Evolutionary conservation across 2,797 vertebrate species (phyloP).

Genomic region (Darevskia mixta): DNA sequence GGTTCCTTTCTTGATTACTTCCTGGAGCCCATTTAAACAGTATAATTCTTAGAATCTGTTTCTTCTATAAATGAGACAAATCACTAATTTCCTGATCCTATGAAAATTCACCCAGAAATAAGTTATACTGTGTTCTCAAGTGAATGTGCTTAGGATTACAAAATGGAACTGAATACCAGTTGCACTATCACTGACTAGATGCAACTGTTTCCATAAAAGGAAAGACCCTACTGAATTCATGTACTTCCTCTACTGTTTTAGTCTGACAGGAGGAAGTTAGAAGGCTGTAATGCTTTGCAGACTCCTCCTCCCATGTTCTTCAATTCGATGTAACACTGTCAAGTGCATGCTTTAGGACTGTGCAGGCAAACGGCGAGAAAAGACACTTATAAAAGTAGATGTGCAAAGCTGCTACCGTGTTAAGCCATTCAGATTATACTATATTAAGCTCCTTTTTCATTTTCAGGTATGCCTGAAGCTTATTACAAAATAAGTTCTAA

Average conservation of each 20-base stretch:
- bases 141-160: not conserved
- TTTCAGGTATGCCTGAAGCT: not conserved
- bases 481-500: not conserved
- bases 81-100: not conserved
- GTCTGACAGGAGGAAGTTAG: constrained; percentile 7
- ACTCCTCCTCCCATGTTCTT: not conserved
- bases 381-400: not conserved
- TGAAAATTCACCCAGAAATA: not conserved
- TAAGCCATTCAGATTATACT: not conserved
- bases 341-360: not conserved
- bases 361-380: not conserved
- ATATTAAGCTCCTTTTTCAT: not conserved
- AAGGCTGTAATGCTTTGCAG: not conserved
- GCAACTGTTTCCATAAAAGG: constrained; percentile 67
- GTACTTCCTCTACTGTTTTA: constrained; percentile 55
- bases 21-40: not conserved
- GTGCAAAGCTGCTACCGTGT: not conserved
- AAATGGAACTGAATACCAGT: constrained; percentile 49
- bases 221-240: constrained; percentile 50
- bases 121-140: not conserved
- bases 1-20: not conserved
- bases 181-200: constrained; percentile 64
- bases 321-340: not conserved
- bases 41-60: constrained; percentile 1
- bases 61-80: constrained; percentile 27